phyloP scores from a whole-genome alignment of 1,140 invertebrate genomes.

The Drosophila nannoptera region DNA sequence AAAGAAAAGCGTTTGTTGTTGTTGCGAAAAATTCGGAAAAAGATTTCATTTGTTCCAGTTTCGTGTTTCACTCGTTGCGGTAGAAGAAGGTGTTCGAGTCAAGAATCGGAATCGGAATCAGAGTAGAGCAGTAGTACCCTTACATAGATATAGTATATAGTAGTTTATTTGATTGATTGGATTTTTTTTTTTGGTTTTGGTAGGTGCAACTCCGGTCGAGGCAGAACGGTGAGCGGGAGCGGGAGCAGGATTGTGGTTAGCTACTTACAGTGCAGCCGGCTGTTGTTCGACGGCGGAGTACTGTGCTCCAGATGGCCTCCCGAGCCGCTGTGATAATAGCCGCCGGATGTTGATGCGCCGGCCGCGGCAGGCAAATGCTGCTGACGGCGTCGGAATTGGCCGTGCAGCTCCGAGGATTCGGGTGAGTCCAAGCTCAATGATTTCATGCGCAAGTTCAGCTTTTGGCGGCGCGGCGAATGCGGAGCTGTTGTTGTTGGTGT shows the following conservation, averaged over 20 bases:
- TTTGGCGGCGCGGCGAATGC: conserved; percentile 95
- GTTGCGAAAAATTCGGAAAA: background rate
- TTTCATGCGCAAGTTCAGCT: conserved; percentile 98
- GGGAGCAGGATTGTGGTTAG: conserved; percentile 45
- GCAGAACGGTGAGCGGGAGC: conserved; percentile 26
- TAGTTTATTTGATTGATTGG: background rate
- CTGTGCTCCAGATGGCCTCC: conserved; percentile 80
- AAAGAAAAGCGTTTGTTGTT: conserved; percentile 7
- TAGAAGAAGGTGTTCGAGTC: conserved; percentile 15
- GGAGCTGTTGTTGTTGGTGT: conserved; percentile 84
- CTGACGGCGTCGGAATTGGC: conserved; percentile 85
- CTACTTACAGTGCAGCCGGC: conserved; percentile 80
- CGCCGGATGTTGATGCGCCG: conserved; percentile 53
- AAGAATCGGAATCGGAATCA: conserved; percentile 23
- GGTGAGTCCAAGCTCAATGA: conserved; percentile 97
- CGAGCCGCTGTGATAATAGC: conserved; percentile 79
- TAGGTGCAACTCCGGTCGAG: conserved; percentile 43
- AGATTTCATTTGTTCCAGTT: background rate
- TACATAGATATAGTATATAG: background rate
- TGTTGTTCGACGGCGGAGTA: conserved; percentile 79
- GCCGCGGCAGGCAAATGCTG: conserved; percentile 67
- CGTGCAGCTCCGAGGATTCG: conserved; percentile 90
- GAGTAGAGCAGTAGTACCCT: conserved; percentile 13
- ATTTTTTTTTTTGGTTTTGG: background rate
- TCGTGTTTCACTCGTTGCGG: background rate